A percentile compares a stretch with the other conserved stretches of the same genome.
These are phyloP conservation scores for Ceyx cyanopectus DNA, from an alignment of 2,113 vertebrate species.

Conservation along the genomic window DNA sequence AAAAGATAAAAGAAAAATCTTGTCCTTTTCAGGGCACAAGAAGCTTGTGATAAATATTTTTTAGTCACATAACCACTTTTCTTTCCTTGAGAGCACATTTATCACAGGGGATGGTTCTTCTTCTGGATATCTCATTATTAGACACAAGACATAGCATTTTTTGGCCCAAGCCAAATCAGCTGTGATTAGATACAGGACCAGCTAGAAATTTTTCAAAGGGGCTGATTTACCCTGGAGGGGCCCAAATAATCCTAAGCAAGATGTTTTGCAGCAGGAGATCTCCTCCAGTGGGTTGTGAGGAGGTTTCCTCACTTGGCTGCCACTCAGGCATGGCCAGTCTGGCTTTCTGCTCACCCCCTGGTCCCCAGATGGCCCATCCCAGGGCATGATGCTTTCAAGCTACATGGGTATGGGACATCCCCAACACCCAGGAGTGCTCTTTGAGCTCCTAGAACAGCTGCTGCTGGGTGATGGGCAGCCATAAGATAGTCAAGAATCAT, in stretches of 20 bases:
- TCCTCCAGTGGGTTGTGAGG: accelerated
- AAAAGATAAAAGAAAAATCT: not conserved
- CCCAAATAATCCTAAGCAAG: not conserved
- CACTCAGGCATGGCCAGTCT: not conserved
- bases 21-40: not conserved
- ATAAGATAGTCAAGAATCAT: not conserved
- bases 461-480: not conserved
- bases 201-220: not conserved
- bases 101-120: not conserved
- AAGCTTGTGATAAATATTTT: not conserved
- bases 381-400: not conserved
- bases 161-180: not conserved
- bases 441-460: not conserved
- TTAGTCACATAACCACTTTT: not conserved
- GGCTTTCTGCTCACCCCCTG: not conserved
- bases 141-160: not conserved
- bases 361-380: not conserved
- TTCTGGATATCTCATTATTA: not conserved
- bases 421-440: not conserved
- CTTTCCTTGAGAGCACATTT: not conserved
- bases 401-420: not conserved
- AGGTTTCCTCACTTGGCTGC: not conserved
- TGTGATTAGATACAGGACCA: not conserved
- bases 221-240: not conserved
- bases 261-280: not conserved